Evolutionary conservation across 2,888 invertebrate species (phyloP), one percentile per base, ranked within the genome.

Genomic region (Aricia artaxerxes): DNA sequence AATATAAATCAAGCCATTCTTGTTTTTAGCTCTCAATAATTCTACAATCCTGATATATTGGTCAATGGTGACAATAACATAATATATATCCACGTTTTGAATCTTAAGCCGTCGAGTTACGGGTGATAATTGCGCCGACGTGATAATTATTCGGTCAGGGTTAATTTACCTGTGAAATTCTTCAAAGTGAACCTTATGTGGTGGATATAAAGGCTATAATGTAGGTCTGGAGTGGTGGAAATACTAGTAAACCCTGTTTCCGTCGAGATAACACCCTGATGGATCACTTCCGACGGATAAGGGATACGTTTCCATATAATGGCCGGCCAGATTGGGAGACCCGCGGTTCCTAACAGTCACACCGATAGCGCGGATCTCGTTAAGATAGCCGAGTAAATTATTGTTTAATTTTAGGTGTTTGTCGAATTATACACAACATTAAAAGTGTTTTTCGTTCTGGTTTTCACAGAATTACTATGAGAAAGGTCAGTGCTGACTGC

Each of bases 261-360:
- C 92, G 90, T 88, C 84, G 86, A 88, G 93, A 93, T 94, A 93
- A 91, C 88, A 85, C 82, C 78, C 89, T 93, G 93, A 94, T 92
- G 90, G 93, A 94, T 94, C 88, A 89, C 89, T 94, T 93, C 93
- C 93, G 89, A 85, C 83, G 87, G 87, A 86, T 87, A 86, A 87
- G 86, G 86, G 85, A 84, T 84, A 84, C 82, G 81, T 82, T 81
- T 80, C 82, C 82, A 83, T 82, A 81, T 82, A 82, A 81, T 79
- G 78, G 75, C 79, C 80, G 81, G 79, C 80, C 82, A 82, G 81
- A 84, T 82, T 82, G 80, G 79, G 60, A 82, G 83, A 82, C 79
- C 82, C 80, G 78, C 79, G 78, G 73, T n/a, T 57, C 49, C 78
- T 72, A 64, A 69, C 78, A 31, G 0, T 69, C 31, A 11, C 64